These are phyloP conservation scores for Ursus arctos DNA, from an alignment of 2,113 vertebrate genomes.

Conservation along the genomic window DNA sequence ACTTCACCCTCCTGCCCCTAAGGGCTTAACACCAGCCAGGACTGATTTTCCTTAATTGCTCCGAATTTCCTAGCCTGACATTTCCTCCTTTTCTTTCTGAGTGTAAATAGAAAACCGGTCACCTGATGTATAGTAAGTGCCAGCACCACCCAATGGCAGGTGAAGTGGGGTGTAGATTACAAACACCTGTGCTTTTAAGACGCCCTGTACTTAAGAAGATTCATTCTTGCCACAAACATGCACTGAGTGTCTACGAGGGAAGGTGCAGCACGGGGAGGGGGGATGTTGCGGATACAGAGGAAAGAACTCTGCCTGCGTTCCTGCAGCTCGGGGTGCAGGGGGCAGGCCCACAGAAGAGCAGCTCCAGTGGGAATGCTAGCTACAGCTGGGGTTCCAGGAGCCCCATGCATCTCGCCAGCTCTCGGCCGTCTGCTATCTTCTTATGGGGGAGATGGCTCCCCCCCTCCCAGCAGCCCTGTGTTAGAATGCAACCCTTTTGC, in stretches of 20 bases:
- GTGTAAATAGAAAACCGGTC: constrained; percentile 62
- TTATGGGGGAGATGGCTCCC: accelerated
- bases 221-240: neutral
- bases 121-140: constrained; percentile 59
- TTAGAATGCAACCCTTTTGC: neutral
- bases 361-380: neutral
- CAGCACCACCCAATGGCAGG: constrained; percentile 56
- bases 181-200: constrained; percentile 58
- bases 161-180: constrained; percentile 62
- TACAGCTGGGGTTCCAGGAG: neutral
- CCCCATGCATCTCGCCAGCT: neutral
- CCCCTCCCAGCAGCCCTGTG: neutral
- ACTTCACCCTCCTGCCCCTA: neutral
- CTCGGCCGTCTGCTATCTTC: neutral
- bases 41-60: constrained; percentile 78
- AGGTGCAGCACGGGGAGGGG: neutral
- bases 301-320: neutral
- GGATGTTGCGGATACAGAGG: neutral
- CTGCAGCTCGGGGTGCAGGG: neutral
- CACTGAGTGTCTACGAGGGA: neutral
- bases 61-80: constrained; percentile 78
- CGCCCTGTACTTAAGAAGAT: constrained; percentile 2
- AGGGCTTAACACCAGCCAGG: constrained; percentile 42
- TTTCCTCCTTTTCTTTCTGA: constrained; percentile 71
- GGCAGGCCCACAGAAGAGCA: neutral